Conservation (phyloP, 2,888 invertebrate species). For the Pherbina coryleti region DNA sequence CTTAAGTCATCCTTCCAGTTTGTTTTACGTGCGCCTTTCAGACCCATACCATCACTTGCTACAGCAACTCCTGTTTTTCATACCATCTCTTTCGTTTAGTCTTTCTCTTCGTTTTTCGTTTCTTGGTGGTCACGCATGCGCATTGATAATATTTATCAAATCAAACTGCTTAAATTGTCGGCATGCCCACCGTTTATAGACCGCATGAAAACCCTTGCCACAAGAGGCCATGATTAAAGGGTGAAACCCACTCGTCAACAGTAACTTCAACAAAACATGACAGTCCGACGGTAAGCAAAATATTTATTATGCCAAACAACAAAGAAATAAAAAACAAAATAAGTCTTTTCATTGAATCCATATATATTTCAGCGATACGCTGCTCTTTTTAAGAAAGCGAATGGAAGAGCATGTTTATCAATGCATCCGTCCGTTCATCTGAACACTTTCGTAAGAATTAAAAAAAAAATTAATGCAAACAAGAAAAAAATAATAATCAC, state of each 20-base stretch:
- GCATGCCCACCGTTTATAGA: conserved; percentile 57
- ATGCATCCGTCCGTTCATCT: not conserved
- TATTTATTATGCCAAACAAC: not conserved
- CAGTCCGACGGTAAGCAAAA: not conserved
- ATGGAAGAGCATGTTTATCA: not conserved
- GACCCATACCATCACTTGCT: no score
- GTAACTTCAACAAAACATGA: not conserved
- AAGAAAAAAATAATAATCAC: not conserved
- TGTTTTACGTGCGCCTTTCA: not conserved
- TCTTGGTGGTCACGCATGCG: conserved; percentile 61
- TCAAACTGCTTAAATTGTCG: conserved; percentile 65
- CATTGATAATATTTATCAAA: conserved; percentile 67
- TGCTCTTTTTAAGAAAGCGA: not conserved
- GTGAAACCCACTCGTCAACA: not conserved
- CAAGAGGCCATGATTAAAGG: not conserved
- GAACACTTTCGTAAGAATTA: conserved; percentile 5
- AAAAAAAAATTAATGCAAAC: not conserved
- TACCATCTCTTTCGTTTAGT: not conserved
- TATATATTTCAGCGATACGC: not conserved
- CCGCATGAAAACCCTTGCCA: not conserved
- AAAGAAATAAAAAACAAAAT: not conserved
- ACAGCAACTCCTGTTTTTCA: not conserved
- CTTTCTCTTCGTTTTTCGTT: not conserved
- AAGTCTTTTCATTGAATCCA: not conserved
- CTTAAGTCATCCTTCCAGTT: not conserved